Evolutionary conservation across 2,113 vertebrate genomes (phyloP), one percentile per base, ranked within the genome.

Genomic region (Pseudorasbora parva): DNA sequence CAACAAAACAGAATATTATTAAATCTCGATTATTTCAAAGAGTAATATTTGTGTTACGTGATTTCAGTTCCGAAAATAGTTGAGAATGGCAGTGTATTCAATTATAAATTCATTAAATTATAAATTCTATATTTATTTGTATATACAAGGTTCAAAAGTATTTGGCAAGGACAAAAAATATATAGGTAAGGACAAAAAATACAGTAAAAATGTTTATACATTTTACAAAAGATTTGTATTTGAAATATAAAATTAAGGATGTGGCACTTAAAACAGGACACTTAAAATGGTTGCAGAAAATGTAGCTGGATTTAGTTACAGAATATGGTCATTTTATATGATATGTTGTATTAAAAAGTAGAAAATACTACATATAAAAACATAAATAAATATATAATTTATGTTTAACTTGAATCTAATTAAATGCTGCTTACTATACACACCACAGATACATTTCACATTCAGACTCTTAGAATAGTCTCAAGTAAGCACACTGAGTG

Each of bases 381-480:
- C 1, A 43, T 43, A 43, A 8, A 43, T 10, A 43, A 2, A 43
- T 2, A 43, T 9, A 9, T 37, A 37, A 30, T 30, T 30, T 37
- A 5, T 37, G 0, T n/a, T 4, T 59, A 2, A 19, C 23, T 49
- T 49, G 9, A 49, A 27, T 49, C 10, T 47, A 37, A 68, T 21
- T 37, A 0, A 37, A 10, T 21, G 66, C 37, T 43, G 21, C 23
- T 45, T 23, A 25, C 14, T 45, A 3, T 14, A 71, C 14, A 71
- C 23, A 72, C 21, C 43, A 15, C 41, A 23, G 6, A 15, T 6
- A 72, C n/a, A 47, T 66, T 62, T 45, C n/a, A 21, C 37, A 8
- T 68, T 12, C 15, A 7, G 41, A 81, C 89, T 84, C 84, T 23
- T 84, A 86, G 84, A 88, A 76, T 23, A 74, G 72, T 23, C 89